These are phyloP conservation scores for Theonella swinhoei DNA, from an alignment of 37 sponge, comb jelly and placozoan genomes.

Conservation along the genomic window DNA sequence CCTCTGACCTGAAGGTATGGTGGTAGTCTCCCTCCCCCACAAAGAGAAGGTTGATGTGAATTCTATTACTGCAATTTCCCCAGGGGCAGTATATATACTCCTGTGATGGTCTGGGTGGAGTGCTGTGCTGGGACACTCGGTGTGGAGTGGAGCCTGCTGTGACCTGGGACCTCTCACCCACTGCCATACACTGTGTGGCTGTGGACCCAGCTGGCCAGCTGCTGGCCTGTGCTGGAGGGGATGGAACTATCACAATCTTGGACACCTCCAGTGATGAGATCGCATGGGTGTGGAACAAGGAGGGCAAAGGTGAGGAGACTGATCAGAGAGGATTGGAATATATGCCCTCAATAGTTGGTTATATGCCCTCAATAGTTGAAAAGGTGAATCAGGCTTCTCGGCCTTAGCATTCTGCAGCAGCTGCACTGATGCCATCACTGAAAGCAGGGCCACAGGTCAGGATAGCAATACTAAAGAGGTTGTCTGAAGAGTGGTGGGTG, in stretches of 20 bases:
- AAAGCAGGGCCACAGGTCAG: no score
- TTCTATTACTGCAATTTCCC: not conserved
- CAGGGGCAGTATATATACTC: slow-evolving; percentile 64
- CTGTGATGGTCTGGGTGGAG: slow-evolving; percentile 76
- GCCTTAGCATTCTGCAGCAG: no score
- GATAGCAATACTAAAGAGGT: no score
- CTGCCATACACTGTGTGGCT: slow-evolving; percentile 66
- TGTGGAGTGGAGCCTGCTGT: not conserved
- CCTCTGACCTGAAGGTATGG: slow-evolving; percentile 54
- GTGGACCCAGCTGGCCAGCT: slow-evolving; percentile 77
- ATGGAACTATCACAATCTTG: slow-evolving; percentile 48
- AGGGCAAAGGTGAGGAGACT: no score
- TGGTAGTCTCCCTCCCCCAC: slow-evolving; percentile 5
- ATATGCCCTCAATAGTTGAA: no score
- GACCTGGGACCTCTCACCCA: slow-evolving; percentile 74
- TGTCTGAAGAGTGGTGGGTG: no score
- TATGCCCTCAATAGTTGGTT: no score
- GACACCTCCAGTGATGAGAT: slow-evolving; percentile 62
- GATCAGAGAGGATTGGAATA: no score
- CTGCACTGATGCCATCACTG: no score
- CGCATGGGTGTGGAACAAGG: no score
- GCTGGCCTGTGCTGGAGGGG: slow-evolving; percentile 77
- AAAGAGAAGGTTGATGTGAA: not conserved
- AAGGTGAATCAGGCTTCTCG: no score
- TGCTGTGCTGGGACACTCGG: slow-evolving; percentile 82